Evolutionary conservation across 35 echinoderm and acorn worm species (phyloP).

Genomic region (Hemicentrotus pulcherrimus): DNA sequence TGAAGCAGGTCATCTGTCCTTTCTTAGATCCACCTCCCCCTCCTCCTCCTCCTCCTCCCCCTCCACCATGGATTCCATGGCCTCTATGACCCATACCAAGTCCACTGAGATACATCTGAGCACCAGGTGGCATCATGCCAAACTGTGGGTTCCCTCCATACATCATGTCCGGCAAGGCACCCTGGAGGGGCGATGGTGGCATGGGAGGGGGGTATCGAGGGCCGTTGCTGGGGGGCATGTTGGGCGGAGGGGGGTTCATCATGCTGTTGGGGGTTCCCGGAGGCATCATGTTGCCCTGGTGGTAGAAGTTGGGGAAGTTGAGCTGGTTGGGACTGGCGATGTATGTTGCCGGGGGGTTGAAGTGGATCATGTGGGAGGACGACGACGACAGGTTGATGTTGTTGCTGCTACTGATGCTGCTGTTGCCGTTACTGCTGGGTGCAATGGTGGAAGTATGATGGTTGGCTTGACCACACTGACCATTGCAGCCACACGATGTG

Average conservation of each 20-base stretch:
- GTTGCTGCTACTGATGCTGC: conserved; percentile 19
- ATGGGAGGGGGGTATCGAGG: conserved; percentile 46
- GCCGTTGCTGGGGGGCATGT: conserved; percentile 29
- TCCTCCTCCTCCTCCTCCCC: background rate
- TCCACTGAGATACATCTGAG: conserved; percentile 68
- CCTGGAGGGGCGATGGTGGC: conserved; percentile 46
- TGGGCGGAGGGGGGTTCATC: conserved; percentile 55
- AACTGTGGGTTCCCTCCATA: conserved; percentile 59
- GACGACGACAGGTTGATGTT: background rate
- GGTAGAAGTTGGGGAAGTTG: conserved; percentile 85
- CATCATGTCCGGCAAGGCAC: conserved; percentile 65
- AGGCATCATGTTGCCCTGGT: conserved; percentile 48
- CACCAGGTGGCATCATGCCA: conserved; percentile 53
- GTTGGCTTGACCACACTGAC: conserved; percentile 56
- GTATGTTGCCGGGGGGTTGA: conserved; percentile 28
- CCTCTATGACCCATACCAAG: conserved; percentile 67
- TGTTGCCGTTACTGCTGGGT: conserved; percentile 31
- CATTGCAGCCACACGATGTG: conserved; percentile 71
- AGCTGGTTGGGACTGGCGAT: conserved; percentile 15
- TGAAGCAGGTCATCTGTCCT: conserved; percentile 74
- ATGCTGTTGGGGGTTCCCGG: conserved; percentile 58
- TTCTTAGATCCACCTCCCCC: conserved; percentile 59
- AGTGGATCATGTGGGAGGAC: conserved; percentile 23
- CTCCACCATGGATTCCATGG: conserved; percentile 53
- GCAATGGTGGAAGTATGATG: conserved; percentile 36